Conservation (phyloP, 2,888 invertebrate species). For the Automeris io region DNA sequence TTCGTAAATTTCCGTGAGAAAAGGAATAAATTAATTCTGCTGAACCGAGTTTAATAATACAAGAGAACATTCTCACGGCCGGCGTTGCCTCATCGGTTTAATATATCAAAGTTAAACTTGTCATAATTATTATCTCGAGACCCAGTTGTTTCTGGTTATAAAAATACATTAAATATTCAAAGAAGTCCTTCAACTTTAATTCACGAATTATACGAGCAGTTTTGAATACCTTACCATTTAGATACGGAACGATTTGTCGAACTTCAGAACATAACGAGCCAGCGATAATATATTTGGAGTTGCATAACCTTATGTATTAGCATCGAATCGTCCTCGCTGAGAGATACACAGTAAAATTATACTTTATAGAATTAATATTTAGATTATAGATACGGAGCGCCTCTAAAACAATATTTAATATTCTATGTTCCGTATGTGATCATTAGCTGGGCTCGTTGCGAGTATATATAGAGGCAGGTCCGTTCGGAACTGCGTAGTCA, state of each 20-base stretch:
- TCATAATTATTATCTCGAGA: too few species aligned
- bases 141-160: too few species aligned
- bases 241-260: neutral
- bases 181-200: slow-evolving; percentile 19
- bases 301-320: slow-evolving; percentile 4
- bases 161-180: too few species aligned
- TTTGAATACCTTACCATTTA: neutral
- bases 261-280: neutral
- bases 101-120: too few species aligned
- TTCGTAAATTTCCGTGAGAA: too few species aligned
- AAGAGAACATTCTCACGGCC: too few species aligned
- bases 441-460: slow-evolving; percentile 17
- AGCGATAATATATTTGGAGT: neutral
- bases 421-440: slow-evolving; percentile 14
- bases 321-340: neutral
- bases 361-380: neutral
- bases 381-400: slow-evolving; percentile 7
- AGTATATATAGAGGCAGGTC: slow-evolving; percentile 38
- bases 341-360: neutral
- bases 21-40: too few species aligned
- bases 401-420: slow-evolving; percentile 13
- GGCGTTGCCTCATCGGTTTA: too few species aligned
- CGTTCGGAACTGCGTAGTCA: slow-evolving; percentile 20
- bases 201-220: too few species aligned
- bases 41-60: too few species aligned